Percentiles rank a stretch among this genome's conserved stretches.
phyloP scores from a whole-genome alignment of 2,113 vertebrate species.

The Cyanoliseus patagonus region DNA sequence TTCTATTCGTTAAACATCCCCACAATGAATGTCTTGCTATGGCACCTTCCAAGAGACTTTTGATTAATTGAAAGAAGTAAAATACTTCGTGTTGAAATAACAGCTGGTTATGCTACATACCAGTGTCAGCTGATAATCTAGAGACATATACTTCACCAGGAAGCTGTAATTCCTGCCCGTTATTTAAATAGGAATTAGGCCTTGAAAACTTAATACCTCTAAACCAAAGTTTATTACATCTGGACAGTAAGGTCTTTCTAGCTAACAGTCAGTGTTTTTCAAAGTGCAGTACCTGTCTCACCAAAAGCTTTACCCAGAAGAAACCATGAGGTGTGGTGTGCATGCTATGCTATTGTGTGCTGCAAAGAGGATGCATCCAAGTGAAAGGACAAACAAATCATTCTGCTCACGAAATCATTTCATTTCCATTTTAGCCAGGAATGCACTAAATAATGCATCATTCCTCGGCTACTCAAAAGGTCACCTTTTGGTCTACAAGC shows the following conservation, averaged over 20 bases:
- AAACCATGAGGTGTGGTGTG: not conserved
- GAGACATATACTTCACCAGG: not conserved
- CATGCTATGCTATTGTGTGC: rapidly evolving
- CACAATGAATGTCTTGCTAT: not conserved
- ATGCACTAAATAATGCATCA: constrained; percentile 48
- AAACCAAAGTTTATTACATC: not conserved
- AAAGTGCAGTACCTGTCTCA: not conserved
- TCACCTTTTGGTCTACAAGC: not conserved
- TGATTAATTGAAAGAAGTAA: not conserved
- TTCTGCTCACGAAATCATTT: not conserved
- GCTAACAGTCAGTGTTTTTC: not conserved
- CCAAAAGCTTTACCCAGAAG: not conserved
- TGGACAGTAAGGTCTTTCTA: not conserved
- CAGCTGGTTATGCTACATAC: constrained; percentile 2
- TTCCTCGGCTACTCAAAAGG: not conserved
- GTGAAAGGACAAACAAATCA: constrained; percentile 1
- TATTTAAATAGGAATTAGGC: not conserved
- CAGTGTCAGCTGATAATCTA: not conserved
- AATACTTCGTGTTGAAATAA: not conserved
- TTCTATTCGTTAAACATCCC: not conserved
- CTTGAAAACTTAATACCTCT: not conserved
- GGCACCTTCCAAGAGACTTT: not conserved
- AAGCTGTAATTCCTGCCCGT: not conserved
- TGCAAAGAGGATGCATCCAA: not conserved
- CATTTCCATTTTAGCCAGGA: constrained; percentile 16